Base-by-base conservation (phyloP, 2,888 invertebrate genomes). In the Pemphredon lugubris region DNA sequence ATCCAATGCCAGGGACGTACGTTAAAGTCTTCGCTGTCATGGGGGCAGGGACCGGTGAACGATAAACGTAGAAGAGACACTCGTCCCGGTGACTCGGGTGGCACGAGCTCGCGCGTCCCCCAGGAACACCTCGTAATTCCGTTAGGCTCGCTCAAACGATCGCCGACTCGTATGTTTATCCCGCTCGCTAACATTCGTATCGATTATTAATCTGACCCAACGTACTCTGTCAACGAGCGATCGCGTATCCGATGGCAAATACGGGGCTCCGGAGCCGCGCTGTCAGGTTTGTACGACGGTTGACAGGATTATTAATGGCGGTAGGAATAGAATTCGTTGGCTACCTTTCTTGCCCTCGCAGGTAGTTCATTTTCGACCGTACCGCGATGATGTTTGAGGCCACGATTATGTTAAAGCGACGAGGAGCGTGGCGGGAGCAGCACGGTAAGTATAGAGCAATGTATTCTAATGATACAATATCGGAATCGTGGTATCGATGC, bases 51-150 rank as follows among this genome's bases (percentile, higher is more conserved):
- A 26, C 26, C 4, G 26, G 26, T 3, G 26, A 26, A 26, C 26
- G 26, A 26, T 26, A 26, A 26, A 26, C 26, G 26, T 26, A 7
- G 26, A 26, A 26, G 26, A 26, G 4, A 5, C 26, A 7, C 32
- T 13, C 34, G 30, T 53, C 13, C 40, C 40, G 34, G 65, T n/a
- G 58, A 21, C 54, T 54, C 60, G 44, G 1, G 34, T 34, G 11
- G 34, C n/a, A n/a, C 34, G 20, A 26, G 54, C 32, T 72, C 63
- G 68, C 75, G 65, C 74, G 74, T 72, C 75, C 73, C 72, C 11
- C 63, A 59, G 75, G 77, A 60, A 65, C 50, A 58, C 57, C 63
- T 79, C 75, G 73, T 82, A 76, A 80, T 70, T 79, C 72, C 58
- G 51, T 77, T 68, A 70, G 47, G 55, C 39, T 39, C 40, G 48